phyloP scores from a whole-genome alignment of 1,140 invertebrate species.

The Nasonia vitripennis region DNA sequence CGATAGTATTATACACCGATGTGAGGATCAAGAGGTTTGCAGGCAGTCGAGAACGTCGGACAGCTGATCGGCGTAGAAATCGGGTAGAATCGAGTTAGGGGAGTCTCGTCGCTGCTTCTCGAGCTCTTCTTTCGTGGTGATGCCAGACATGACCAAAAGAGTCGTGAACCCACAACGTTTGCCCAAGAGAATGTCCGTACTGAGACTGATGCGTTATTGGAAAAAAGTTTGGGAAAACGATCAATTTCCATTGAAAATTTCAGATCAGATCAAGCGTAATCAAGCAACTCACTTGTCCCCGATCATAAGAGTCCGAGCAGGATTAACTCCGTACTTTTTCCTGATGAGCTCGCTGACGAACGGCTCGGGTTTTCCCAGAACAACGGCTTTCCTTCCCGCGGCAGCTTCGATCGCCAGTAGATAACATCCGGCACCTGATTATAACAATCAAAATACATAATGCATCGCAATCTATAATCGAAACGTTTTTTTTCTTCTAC shows the following conservation, averaged over 20 bases:
- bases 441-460: neutral
- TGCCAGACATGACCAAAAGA: slow-evolving; percentile 88
- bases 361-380: slow-evolving; percentile 90
- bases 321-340: slow-evolving; percentile 81
- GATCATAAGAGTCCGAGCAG: slow-evolving; percentile 92
- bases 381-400: slow-evolving; percentile 84
- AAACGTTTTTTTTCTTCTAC: too few species aligned
- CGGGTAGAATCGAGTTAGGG: slow-evolving; percentile 82
- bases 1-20: too few species aligned
- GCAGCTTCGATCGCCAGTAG: slow-evolving; percentile 89
- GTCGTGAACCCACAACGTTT: slow-evolving; percentile 89
- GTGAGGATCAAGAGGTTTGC: too few species aligned
- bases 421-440: slow-evolving; percentile 87
- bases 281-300: slow-evolving; percentile 79
- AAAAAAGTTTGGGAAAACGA: neutral
- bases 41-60: slow-evolving; percentile 16
- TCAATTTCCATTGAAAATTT: neutral
- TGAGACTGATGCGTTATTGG: slow-evolving; percentile 76
- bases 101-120: neutral
- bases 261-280: neutral
- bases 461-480: too few species aligned
- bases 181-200: slow-evolving; percentile 93
- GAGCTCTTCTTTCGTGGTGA: slow-evolving; percentile 83
- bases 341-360: slow-evolving; percentile 78
- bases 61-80: slow-evolving; percentile 81